Evolutionary conservation across 2,888 invertebrate species (phyloP), one percentile per base, ranked within the genome.

Genomic region (Apamea anceps): DNA sequence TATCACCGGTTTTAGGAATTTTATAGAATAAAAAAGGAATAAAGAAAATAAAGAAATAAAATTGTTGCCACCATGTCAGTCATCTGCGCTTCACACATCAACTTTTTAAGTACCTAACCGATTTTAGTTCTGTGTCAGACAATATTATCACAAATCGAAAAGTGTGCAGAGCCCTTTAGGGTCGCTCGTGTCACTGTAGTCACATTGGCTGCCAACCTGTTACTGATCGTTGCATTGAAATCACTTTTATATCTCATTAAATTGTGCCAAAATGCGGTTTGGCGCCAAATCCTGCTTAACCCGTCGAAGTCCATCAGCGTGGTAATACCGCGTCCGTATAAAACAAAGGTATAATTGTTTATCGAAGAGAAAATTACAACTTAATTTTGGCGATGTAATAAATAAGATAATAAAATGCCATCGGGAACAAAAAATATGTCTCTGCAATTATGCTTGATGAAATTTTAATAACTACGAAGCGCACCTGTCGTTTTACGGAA

Each of bases 401-500:
- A 81, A 62, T 82, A 82, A 70, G 57, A 60, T 45, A 51, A n/a
- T 82, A 83, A 72, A 68, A 70, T 57, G 21, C 6, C 25, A 51
- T 62, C 21, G 54, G 66, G 28, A 28, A 54, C 51, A 67, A 42
- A 78, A 79, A 62, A 66, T n/a, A 54, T 74, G 51, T 67, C 62
- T 54, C 62, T 45, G 57, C 37, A 75, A 74, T 85, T 72, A 81
- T 28, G 42, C 54, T 63, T 51, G 67, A 72, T 84, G 45, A 75
- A 85, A 77, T 37, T 85, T 81, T 84, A 73, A 73, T 80, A 62
- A 74, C 72, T 65, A 62, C 77, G 25, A 32, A 18, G 18, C 62
- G 45, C 83, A 85, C 67, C 86, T 85, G 86, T 75, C 80, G 48
- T 28, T 82, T 67, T 51, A 72, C 54, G 37, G n/a, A 82, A 63